Evolutionary conservation across 2,888 invertebrate genomes (phyloP), one percentile per base, ranked within the genome.

Genomic region (Orchesellides sinensis): DNA sequence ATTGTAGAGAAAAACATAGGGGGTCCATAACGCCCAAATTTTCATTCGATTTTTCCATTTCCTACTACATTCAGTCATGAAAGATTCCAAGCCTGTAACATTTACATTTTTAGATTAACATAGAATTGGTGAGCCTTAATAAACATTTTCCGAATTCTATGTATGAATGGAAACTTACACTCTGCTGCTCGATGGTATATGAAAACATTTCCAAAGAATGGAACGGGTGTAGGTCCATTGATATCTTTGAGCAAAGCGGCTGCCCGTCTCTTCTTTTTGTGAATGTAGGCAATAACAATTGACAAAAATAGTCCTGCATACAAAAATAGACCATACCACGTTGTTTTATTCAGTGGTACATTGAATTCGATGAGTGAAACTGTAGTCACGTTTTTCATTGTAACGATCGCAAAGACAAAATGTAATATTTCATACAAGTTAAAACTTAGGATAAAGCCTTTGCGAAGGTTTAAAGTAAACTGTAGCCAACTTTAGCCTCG

Each of bases 11-110:
- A 59, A 59, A 12, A 59, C 59, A 32, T 59, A 59, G 8, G 59
- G 59, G n/a, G 27, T 59, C 59, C 59, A 59, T 32, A 59, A 59
- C 4, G 59, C 59, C 59, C 59, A 59, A 2, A 59, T 59, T 59
- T 29, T 59, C 59, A 59, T 59, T 4, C 59, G 29, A 17, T 59
- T 59, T 32, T 59, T 59, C 17, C 32, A 59, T 17, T 29, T 27
- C 17, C 27, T 29, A 29, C 59, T 59, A 17, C 59, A 59, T 17
- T 59, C 59, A 4, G 3, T 4, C 59, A 59, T 59, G 32, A 59
- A 59, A 1, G 59, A 59, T 23, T 59, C 59, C n/a, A 59, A 10
- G n/a, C 56, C 56, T 56, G 4, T 27, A 52, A 52, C 6, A 23
- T 52, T 3, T 21, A 14, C 19, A 52, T 17, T 35, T 8, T 5